Evolutionary conservation across 1,140 invertebrate genomes (phyloP).

Genomic region (Pristionchus pacificus): DNA sequence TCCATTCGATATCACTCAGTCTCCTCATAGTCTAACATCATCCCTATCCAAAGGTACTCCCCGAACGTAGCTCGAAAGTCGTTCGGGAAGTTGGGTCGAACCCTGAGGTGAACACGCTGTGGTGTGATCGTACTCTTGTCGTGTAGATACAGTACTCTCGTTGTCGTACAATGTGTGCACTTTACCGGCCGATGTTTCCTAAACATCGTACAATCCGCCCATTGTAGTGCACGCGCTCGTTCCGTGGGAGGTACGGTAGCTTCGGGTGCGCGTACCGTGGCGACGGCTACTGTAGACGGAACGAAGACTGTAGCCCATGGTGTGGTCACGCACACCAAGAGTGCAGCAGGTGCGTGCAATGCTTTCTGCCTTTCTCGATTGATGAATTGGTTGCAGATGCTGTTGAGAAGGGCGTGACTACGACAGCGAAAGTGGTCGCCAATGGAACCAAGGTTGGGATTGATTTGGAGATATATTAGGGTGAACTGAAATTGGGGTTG

Average conservation of each 20-base stretch:
- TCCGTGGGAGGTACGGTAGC: neutral
- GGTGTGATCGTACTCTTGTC: neutral
- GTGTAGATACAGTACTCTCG: too few relatives aligned
- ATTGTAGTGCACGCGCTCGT: neutral
- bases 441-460: slow-evolving; percentile 1
- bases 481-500: neutral
- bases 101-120: slow-evolving; percentile 35
- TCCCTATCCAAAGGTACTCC: slow-evolving; percentile 45
- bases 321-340: slow-evolving; percentile 55
- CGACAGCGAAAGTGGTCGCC: slow-evolving; percentile 49
- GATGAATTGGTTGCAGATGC: slow-evolving; percentile 25
- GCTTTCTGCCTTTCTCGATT: neutral
- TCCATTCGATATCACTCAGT: neutral
- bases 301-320: slow-evolving; percentile 55
- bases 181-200: neutral
- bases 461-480: neutral
- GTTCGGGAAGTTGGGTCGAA: slow-evolving; percentile 51
- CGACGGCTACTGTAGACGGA: slow-evolving; percentile 51
- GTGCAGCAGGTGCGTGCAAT: slow-evolving; percentile 43
- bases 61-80: slow-evolving; percentile 51
- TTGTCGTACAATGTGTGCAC: neutral
- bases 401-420: slow-evolving; percentile 50
- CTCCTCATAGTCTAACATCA: neutral
- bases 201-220: neutral
- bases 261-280: slow-evolving; percentile 33